These are phyloP conservation scores for Prenolepis imparis DNA, from an alignment of 2,888 invertebrate species.

Conservation along the genomic window DNA sequence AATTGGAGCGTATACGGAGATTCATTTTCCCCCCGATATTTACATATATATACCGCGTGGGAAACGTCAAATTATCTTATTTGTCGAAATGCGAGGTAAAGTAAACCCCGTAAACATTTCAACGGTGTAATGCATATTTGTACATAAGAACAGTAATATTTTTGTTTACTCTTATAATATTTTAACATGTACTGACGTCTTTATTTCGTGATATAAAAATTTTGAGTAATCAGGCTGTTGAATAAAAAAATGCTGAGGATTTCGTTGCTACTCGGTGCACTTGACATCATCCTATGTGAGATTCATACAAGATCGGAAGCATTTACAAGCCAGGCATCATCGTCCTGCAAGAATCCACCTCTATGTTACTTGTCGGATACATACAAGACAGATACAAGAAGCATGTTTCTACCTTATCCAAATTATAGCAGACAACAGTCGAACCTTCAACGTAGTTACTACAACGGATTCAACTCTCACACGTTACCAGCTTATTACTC, in stretches of 20 bases:
- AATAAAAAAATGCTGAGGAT: slow-evolving; percentile 40
- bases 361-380: slow-evolving; percentile 70
- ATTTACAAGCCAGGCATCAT: neutral
- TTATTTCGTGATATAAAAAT: neutral
- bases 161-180: neutral
- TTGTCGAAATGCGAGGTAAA: neutral
- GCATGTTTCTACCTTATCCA: slow-evolving; percentile 19
- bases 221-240: neutral
- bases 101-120: neutral
- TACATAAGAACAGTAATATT: neutral
- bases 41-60: slow-evolving; percentile 20
- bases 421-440: slow-evolving; percentile 19
- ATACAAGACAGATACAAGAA: slow-evolving; percentile 44
- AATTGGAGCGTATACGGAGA: slow-evolving; percentile 24
- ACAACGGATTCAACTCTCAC: slow-evolving; percentile 74
- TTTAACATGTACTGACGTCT: neutral
- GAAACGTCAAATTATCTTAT: neutral
- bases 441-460: slow-evolving; percentile 77
- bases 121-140: neutral
- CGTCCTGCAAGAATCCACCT: slow-evolving; percentile 69
- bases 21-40: neutral
- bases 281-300: slow-evolving; percentile 45
- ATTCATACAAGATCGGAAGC: neutral
- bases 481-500: slow-evolving; percentile 78
- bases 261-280: slow-evolving; percentile 9